Percentiles rank a stretch among this genome's conserved stretches.
These are phyloP conservation scores for Ictalurus furcatus DNA, from an alignment of 2,113 vertebrate species.

Conservation along the genomic window DNA sequence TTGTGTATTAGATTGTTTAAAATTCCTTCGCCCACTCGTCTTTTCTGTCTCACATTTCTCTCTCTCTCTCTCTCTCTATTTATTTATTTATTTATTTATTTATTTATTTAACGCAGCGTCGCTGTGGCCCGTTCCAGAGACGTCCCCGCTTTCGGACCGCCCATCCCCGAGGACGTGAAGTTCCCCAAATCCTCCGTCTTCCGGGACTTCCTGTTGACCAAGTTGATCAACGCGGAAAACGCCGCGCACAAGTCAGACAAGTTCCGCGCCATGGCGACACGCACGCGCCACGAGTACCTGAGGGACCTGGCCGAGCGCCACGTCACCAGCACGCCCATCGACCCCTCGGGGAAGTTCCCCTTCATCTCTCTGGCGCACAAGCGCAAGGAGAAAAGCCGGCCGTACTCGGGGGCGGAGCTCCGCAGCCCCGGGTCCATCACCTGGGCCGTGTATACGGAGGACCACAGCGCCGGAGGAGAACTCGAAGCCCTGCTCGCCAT, in stretches of 20 bases:
- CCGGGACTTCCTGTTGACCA: constrained; percentile 97
- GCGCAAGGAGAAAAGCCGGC: constrained; percentile 93
- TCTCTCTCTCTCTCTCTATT: background rate
- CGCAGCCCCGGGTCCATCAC: constrained; percentile 87
- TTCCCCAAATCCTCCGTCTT: constrained; percentile 98
- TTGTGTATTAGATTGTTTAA: constrained; percentile 24
- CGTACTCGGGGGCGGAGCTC: constrained; percentile 87
- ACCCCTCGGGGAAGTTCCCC: constrained; percentile 95
- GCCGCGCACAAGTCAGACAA: constrained; percentile 98
- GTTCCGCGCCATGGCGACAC: constrained; percentile 95
- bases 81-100: background rate
- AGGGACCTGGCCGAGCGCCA: constrained; percentile 96
- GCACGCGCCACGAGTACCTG: constrained; percentile 96
- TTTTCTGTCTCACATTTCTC: background rate
- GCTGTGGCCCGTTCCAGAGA: constrained; percentile 96
- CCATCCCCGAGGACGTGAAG: constrained; percentile 91
- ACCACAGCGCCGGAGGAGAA: constrained; percentile 88
- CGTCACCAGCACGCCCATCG: constrained; percentile 95
- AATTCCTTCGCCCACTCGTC: background rate
- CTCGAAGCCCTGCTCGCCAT: constrained; percentile 88
- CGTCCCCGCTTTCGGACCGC: constrained; percentile 92
- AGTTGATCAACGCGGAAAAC: constrained; percentile 97
- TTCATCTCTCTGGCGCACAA: constrained; percentile 97
- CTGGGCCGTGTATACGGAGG: constrained; percentile 87
- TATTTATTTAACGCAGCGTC: constrained; percentile 72